A percentile compares a stretch with the other conserved stretches of the same genome.
Evolutionary conservation across 2,797 vertebrate genomes (phyloP).

Genomic region (Gymnodraco acuticeps): DNA sequence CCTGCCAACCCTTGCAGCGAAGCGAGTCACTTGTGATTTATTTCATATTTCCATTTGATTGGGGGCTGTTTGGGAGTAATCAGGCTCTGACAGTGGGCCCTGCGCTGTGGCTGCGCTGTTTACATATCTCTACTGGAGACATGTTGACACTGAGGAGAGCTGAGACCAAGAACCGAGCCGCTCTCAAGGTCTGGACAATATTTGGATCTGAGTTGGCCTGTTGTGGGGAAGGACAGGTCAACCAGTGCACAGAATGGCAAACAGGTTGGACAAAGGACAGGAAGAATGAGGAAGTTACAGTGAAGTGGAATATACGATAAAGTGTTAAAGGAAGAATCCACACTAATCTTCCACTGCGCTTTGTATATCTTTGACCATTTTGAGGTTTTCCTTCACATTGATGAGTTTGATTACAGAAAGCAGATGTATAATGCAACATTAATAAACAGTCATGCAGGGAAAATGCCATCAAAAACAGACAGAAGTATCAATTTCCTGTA

Average conservation of each 20-base stretch:
- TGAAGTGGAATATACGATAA: neutral
- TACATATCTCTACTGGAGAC: conserved; percentile 78
- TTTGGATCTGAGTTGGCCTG: conserved; percentile 47
- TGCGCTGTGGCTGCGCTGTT: conserved; percentile 83
- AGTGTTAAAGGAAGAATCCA: conserved; percentile 21
- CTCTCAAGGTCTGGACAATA: conserved; percentile 70
- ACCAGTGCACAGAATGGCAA: conserved; percentile 32
- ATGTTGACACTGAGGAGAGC: conserved; percentile 74
- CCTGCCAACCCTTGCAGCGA: conserved; percentile 62
- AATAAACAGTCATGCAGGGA: neutral
- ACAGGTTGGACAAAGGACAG: conserved; percentile 32
- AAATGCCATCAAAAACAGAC: conserved; percentile 5
- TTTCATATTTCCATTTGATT: conserved; percentile 83
- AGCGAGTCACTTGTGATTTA: conserved; percentile 81
- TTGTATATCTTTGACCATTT: conserved; percentile 39
- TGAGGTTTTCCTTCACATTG: conserved; percentile 18
- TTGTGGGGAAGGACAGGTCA: conserved; percentile 48
- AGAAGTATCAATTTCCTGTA: neutral
- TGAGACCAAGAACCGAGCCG: conserved; percentile 49
- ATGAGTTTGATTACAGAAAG: conserved; percentile 31
- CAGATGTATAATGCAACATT: conserved; percentile 13
- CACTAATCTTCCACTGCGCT: neutral
- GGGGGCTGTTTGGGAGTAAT: conserved; percentile 78
- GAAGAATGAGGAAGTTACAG: conserved; percentile 35
- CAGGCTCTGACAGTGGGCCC: conserved; percentile 78